phyloP scores from a whole-genome alignment of 2,888 invertebrate species.

The Napeogenes sylphis region DNA sequence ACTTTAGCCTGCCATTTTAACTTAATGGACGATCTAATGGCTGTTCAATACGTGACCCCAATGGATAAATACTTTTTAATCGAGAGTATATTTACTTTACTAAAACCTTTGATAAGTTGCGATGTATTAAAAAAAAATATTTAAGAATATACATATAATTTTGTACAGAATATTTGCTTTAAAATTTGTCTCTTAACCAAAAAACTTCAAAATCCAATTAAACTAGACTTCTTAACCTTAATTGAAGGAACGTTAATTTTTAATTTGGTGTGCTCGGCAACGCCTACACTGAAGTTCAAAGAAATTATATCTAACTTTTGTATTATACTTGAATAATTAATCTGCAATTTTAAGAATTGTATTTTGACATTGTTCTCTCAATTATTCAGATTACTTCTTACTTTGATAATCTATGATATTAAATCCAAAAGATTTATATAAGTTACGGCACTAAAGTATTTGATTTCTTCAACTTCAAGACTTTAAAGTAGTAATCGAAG shows the following conservation, averaged over 20 bases:
- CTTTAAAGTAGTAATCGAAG: too few species aligned
- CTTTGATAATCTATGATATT: too few species aligned
- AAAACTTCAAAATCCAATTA: background rate
- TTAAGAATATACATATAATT: too few species aligned
- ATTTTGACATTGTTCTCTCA: background rate
- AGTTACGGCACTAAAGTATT: too few species aligned
- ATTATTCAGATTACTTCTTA: background rate
- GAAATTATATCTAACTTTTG: conserved; percentile 1
- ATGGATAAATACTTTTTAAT: conserved; percentile 6
- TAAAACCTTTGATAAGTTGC: conserved; percentile 1
- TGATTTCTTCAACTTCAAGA: too few species aligned
- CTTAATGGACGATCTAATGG: conserved; percentile 11
- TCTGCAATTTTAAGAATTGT: background rate
- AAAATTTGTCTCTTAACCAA: background rate
- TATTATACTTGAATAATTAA: background rate
- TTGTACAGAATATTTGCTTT: background rate
- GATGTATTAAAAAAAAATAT: too few species aligned
- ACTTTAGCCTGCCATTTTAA: conserved; percentile 6
- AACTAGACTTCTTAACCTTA: conserved; percentile 3
- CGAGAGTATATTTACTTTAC: background rate
- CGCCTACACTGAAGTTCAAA: background rate
- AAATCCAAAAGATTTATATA: too few species aligned
- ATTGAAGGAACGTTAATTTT: conserved; percentile 5
- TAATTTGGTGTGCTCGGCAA: conserved; percentile 1
- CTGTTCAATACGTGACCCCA: conserved; percentile 10